These are phyloP conservation scores for Nowickia ferox DNA, from an alignment of 2,888 invertebrate species.

Conservation along the genomic window DNA sequence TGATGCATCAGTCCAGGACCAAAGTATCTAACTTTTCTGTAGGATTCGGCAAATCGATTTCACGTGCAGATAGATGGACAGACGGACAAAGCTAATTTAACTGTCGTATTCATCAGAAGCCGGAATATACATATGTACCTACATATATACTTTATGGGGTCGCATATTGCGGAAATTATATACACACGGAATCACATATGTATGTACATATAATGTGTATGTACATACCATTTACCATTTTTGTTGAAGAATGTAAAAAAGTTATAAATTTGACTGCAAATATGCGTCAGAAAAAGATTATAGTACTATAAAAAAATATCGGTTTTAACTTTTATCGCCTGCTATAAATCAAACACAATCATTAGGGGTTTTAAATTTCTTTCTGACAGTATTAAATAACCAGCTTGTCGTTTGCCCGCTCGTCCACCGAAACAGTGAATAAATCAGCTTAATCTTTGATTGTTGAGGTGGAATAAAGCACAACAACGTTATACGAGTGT, in stretches of 20 bases:
- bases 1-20: no score
- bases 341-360: conserved; percentile 29
- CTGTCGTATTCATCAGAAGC: no score
- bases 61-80: no score
- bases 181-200: no score
- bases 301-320: conserved; percentile 4
- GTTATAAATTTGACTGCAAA: conserved; percentile 14
- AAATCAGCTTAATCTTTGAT: background rate
- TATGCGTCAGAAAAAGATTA: conserved; percentile 15
- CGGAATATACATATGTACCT: no score
- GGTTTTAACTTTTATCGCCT: conserved; percentile 27
- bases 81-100: no score
- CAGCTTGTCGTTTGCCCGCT: background rate
- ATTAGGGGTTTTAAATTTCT: background rate
- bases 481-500: background rate
- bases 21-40: no score
- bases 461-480: background rate
- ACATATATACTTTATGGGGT: no score
- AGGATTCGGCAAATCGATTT: no score
- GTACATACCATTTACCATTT: background rate
- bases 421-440: background rate
- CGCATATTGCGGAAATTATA: no score
- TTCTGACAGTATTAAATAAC: background rate
- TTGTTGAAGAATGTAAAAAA: background rate
- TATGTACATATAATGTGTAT: no score